Evolutionary conservation across 2,888 invertebrate genomes (phyloP).

Genomic region (Rhogogaster chlorosoma): DNA sequence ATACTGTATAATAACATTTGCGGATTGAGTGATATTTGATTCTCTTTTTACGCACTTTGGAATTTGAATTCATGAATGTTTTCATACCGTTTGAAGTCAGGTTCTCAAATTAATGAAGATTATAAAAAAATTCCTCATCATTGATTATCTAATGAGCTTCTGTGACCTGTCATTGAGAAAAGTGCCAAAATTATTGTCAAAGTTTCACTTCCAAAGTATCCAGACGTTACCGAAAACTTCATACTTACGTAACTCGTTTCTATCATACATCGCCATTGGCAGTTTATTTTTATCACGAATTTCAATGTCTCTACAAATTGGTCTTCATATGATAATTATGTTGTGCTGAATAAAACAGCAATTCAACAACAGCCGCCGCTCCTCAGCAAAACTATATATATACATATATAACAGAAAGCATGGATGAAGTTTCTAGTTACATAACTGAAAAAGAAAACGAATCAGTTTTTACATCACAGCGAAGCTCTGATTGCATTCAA

Average conservation of each 20-base stretch:
- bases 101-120: not conserved
- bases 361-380: not conserved
- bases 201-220: too few species aligned
- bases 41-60: not conserved
- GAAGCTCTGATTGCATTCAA: not conserved
- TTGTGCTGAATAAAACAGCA: not conserved
- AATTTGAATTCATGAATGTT: not conserved
- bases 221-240: not conserved
- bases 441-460: not conserved
- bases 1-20: not conserved
- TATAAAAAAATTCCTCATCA: not conserved
- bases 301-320: not conserved
- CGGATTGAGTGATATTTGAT: not conserved
- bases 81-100: not conserved
- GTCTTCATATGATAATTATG: not conserved
- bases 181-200: not conserved
- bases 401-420: not conserved
- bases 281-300: not conserved
- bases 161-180: not conserved
- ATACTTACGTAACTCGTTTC: not conserved
- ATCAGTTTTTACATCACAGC: not conserved
- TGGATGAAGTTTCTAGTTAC: not conserved
- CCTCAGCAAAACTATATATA: not conserved
- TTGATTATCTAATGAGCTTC: not conserved
- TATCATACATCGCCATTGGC: not conserved